These are phyloP conservation scores for Pluvialis apricaria DNA, from an alignment of 2,113 vertebrate species.

Conservation along the genomic window DNA sequence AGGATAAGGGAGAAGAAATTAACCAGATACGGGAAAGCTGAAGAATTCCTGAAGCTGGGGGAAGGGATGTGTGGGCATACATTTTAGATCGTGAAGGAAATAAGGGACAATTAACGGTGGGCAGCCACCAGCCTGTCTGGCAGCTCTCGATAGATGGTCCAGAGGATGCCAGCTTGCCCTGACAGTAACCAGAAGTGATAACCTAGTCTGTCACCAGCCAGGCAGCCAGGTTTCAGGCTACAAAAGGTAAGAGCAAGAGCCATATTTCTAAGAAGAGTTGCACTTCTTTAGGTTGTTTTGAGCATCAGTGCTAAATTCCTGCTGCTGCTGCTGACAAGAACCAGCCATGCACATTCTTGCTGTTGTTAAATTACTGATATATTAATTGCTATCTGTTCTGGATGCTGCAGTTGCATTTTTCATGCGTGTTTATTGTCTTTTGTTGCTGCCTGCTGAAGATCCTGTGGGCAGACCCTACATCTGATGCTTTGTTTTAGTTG, in stretches of 20 bases:
- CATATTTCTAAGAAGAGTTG: neutral
- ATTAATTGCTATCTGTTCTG: conserved; percentile 40
- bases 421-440: conserved; percentile 30
- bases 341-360: neutral
- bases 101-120: neutral
- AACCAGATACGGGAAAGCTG: neutral
- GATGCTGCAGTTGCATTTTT: conserved; percentile 15
- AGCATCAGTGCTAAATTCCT: conserved; percentile 10
- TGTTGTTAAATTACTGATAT: neutral
- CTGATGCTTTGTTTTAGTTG: conserved; percentile 56
- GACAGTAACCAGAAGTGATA: neutral
- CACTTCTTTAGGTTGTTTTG: neutral
- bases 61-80: neutral
- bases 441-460: conserved; percentile 20
- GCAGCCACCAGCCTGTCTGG: neutral
- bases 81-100: neutral
- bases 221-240: neutral
- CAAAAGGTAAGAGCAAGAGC: conserved; percentile 5
- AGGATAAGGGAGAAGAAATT: neutral
- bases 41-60: neutral
- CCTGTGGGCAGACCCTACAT: neutral
- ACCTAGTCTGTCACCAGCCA: neutral
- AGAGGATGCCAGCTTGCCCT: neutral
- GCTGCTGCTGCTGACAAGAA: neutral
- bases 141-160: neutral